Evolutionary conservation across 2,797 vertebrate genomes (phyloP).

Genomic region (Oreortyx pictus): DNA sequence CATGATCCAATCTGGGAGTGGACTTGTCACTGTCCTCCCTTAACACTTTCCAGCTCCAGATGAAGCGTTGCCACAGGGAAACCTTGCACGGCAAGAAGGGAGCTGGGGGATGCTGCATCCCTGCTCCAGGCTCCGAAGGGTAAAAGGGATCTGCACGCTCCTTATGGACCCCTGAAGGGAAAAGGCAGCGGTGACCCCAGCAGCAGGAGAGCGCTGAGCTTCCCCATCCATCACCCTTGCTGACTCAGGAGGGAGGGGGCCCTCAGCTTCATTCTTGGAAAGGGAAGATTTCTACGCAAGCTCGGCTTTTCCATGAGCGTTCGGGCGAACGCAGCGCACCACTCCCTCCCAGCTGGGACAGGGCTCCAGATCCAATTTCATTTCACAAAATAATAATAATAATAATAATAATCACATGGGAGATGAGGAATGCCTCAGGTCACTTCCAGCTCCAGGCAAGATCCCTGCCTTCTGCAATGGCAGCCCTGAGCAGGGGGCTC

Average conservation of each 20-base stretch:
- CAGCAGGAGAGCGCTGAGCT: neutral
- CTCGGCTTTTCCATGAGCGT: neutral
- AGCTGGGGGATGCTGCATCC: neutral
- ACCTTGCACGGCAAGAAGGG: rapidly evolving
- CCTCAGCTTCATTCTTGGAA: slow-evolving; percentile 22
- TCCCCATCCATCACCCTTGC: neutral
- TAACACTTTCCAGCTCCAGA: neutral
- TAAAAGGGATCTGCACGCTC: rapidly evolving
- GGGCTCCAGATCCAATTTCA: neutral
- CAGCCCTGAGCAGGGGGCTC: neutral
- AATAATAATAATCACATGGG: neutral
- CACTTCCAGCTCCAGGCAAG: neutral
- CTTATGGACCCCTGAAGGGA: neutral
- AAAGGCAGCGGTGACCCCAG: rapidly evolving
- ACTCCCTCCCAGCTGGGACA: slow-evolving; percentile 64
- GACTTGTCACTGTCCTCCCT: neutral
- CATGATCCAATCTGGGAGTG: neutral
- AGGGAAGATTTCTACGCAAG: neutral
- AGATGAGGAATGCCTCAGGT: slow-evolving; percentile 11
- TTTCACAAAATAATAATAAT: neutral
- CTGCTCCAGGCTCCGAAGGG: neutral
- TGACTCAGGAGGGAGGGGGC: neutral
- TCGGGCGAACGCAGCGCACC: neutral
- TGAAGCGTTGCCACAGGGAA: rapidly evolving
- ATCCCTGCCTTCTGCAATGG: neutral